Evolutionary conservation across 2,113 vertebrate genomes (phyloP), one percentile per base, ranked within the genome.

Genomic region (Dolichotis patagonum): DNA sequence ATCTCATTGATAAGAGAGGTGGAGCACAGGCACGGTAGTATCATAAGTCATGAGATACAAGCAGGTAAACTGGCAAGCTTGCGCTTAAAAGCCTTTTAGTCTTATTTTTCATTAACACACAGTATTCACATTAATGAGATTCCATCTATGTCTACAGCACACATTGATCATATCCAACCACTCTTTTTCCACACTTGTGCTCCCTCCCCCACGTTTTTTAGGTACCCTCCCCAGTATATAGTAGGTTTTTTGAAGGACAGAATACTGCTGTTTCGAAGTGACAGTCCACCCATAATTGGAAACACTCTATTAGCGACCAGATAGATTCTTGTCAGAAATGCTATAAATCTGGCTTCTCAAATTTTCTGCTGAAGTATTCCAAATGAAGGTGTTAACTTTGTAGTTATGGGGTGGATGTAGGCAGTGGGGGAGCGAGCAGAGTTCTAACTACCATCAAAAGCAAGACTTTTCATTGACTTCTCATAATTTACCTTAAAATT

Each of bases 11-110:
- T 17, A 3, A n/a, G 13, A 5, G 2, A 35, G 24, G 3, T 56
- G 28, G 3, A 12, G 0, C 3, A 0, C 2, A 26, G 16, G 6
- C 0, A 0, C 5, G 13, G 0, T 63, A 4, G 26, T 63, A n/a
- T 4, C 22, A 30, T 7, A 95, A 73, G 14, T 46, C 63, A 52
- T 84, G 77, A 19, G 20, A 67, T 81, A 8, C 3, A 49, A 58
- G 28, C 81, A 80, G 63, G 46, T 73, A 43, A 78, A 24, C 22
- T 7, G 24, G 54, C 11, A 6, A 38, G 19, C 2, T 26, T 0
- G 4, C n/a, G 10, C 5, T 71, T 58, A 54, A 60, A 56, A 73
- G 8, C 5, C 8, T 43, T 71, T 43, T 67, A 35, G 58, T 58
- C 7, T n/a, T 35, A 92, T n/a, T 92, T 77, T 84, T 63, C 24